Evolutionary conservation across 1,140 invertebrate species (phyloP), one percentile per base, ranked within the genome.

Genomic region (Drosophila ficusphila): DNA sequence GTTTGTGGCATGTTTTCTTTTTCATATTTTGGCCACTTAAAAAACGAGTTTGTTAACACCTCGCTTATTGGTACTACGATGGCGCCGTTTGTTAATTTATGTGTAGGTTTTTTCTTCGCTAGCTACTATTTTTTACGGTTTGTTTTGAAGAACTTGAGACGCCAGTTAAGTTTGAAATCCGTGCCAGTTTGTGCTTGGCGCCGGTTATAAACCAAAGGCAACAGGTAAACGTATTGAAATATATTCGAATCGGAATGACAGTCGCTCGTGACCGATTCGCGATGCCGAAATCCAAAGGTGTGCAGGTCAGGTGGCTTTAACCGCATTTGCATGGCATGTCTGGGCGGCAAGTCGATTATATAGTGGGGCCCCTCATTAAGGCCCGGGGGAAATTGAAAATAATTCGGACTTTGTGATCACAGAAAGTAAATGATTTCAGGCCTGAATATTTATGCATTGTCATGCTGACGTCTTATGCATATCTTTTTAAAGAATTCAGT

Each of bases 171-270:
- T 60, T 78, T 34, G 25, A 36, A 83, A 73, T 68, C 57, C 56
- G 78, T 88, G 76, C 76, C 82, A 88, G 67, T 81, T 81, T 73
- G 81, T 86, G 81, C 81, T 79, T 56, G 81, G 76, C 58, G 81
- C 68, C 67, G 75, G 79, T 72, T 73, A 86, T 85, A 74, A 81
- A 81, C 47, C 60, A 68, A 77, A 70, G 11, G 29, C 33, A 69
- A 76, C 56, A 73, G 58, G 46, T 58, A 49, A 36, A 33, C 4
- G 14, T 21, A 34, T 69, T 57, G 25, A 47, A 38, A 69, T 56
- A 23, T 21, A 47, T 72, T 39, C 54, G 29, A 25, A 39, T 51
- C 29, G 47, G 39, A 62, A 53, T 41, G 67, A 72, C 46, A 47
- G 56, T n/a, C 67, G 42, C 38, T 57, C 52, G 53, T 62, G 52